Evolutionary conservation across 2,888 invertebrate species (phyloP).

Genomic region (Drosophila hamatofila): DNA sequence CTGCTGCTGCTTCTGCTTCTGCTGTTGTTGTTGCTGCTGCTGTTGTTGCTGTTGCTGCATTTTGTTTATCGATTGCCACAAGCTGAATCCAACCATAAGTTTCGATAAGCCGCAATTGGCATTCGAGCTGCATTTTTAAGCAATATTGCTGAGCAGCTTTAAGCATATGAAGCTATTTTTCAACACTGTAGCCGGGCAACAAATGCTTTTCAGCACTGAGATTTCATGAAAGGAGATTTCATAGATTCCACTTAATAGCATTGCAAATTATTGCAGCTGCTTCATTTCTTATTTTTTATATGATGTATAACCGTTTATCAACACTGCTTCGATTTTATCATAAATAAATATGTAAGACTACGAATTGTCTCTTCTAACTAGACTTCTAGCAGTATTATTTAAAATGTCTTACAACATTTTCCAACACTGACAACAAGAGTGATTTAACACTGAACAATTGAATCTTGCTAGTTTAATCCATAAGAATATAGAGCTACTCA

Average conservation of each 20-base stretch:
- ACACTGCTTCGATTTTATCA: no score
- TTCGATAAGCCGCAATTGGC: conserved; percentile 6
- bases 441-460: neutral
- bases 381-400: neutral
- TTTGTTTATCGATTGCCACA: conserved; percentile 7
- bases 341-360: no score
- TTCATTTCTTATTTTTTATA: neutral
- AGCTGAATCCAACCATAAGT: neutral
- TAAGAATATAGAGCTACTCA: no score
- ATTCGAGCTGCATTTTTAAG: conserved; percentile 2
- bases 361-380: neutral
- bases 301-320: neutral
- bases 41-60: neutral
- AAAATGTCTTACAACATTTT: neutral
- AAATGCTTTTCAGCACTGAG: neutral
- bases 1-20: no score
- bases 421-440: neutral
- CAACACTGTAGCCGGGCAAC: neutral
- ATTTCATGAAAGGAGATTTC: neutral
- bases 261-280: neutral
- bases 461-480: neutral
- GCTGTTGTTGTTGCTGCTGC: neutral
- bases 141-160: neutral
- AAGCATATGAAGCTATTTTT: neutral
- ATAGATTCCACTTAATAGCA: neutral